Conservation (phyloP, 2,888 invertebrate genomes). For the Altica lythri region DNA sequence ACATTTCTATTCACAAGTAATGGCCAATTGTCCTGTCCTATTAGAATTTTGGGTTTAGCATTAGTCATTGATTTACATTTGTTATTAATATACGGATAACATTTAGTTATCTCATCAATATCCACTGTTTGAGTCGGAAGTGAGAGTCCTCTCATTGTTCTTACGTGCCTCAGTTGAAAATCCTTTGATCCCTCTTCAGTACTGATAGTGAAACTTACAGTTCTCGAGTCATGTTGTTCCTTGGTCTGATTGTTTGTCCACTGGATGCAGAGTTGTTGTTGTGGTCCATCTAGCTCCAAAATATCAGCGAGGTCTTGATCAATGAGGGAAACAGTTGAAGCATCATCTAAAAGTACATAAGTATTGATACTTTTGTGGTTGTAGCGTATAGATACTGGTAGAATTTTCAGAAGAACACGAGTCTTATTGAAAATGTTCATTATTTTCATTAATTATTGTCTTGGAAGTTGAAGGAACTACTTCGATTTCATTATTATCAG, state of each 20-base stretch:
- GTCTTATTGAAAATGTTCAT: too few relatives aligned
- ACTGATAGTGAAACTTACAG: too few relatives aligned
- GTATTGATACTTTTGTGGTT: too few relatives aligned
- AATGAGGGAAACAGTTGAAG: too few relatives aligned
- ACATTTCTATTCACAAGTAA: slow-evolving; percentile 2
- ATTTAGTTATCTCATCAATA: slow-evolving; percentile 2
- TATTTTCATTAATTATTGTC: too few relatives aligned
- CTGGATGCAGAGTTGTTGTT: background rate
- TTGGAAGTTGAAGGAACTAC: too few relatives aligned
- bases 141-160: slow-evolving; percentile 7
- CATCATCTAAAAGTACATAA: too few relatives aligned
- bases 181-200: background rate
- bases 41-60: slow-evolving; percentile 14
- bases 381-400: too few relatives aligned
- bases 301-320: background rate
- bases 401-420: too few relatives aligned
- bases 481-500: too few relatives aligned
- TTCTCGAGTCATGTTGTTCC: slow-evolving; percentile 3
- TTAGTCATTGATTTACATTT: background rate
- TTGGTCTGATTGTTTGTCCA: background rate
- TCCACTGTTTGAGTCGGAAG: slow-evolving; percentile 5
- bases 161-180: slow-evolving; percentile 7
- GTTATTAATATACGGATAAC: too few relatives aligned
- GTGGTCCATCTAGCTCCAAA: too few relatives aligned
- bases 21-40: slow-evolving; percentile 17